Percentiles rank a stretch among this genome's conserved stretches.
phyloP scores from a whole-genome alignment of 2,113 vertebrate species.

The Cynocephalus volans region DNA sequence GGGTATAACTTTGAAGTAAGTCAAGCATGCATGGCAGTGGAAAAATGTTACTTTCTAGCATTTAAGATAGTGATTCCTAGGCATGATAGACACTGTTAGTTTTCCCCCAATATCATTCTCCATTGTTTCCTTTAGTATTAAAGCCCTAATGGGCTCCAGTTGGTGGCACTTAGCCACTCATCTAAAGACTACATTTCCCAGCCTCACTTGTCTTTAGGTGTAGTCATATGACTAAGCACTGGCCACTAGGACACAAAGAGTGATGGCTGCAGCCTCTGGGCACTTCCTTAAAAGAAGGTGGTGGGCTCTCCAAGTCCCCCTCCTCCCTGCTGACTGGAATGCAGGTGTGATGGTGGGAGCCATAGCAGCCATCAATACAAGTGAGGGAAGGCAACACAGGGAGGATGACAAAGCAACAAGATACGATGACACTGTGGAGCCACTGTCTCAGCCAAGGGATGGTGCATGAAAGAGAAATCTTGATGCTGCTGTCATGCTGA shows the following conservation, averaged over 20 bases:
- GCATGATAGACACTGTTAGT: fast-evolving
- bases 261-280: background rate
- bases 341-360: background rate
- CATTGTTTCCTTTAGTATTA: background rate
- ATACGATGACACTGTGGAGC: background rate
- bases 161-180: background rate
- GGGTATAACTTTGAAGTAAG: background rate
- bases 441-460: fast-evolving
- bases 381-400: background rate
- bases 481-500: background rate
- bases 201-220: background rate
- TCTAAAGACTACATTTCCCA: conserved; percentile 9
- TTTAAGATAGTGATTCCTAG: background rate
- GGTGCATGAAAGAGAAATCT: background rate
- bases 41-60: background rate
- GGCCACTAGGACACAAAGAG: background rate
- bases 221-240: background rate
- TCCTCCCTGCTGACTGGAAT: background rate
- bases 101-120: background rate
- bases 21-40: background rate
- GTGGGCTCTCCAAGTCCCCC: background rate
- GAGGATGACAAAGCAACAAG: background rate
- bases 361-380: background rate
- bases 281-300: background rate
- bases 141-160: background rate